These are phyloP conservation scores for Varanus komodoensis DNA, from an alignment of 2,113 vertebrate species.

Conservation along the genomic window DNA sequence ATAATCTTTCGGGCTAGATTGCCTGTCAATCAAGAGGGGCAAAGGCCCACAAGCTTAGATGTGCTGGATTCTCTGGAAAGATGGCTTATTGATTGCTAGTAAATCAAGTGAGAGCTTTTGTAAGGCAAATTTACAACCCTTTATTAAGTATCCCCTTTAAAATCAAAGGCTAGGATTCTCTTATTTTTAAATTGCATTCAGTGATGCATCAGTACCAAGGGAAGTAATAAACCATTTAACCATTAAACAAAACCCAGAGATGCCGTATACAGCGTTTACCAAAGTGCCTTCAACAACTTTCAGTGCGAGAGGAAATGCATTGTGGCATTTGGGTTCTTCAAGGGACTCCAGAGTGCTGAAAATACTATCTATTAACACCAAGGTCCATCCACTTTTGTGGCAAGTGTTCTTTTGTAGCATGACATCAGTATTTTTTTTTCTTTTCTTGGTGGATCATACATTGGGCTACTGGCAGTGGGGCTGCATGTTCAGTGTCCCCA, in stretches of 20 bases:
- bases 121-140: constrained; percentile 36
- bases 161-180: constrained; percentile 18
- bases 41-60: constrained; percentile 32
- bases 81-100: constrained; percentile 40
- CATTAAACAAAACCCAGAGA: constrained; percentile 5
- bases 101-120: constrained; percentile 48
- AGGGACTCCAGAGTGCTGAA: background rate
- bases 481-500: background rate
- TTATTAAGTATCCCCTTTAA: constrained; percentile 42
- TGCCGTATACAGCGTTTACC: background rate
- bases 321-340: background rate
- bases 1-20: constrained; percentile 44
- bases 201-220: constrained; percentile 14
- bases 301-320: background rate
- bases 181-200: constrained; percentile 39
- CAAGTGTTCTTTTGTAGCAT: background rate
- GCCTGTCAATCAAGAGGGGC: constrained; percentile 21
- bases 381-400: background rate
- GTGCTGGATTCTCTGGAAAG: constrained; percentile 36
- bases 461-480: background rate
- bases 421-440: background rate
- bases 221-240: constrained; percentile 44
- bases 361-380: background rate
- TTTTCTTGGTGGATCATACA: too few relatives aligned
- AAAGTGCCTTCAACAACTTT: background rate